phyloP scores from a whole-genome alignment of 2,888 invertebrate genomes.

The Luperina nickerlii region DNA sequence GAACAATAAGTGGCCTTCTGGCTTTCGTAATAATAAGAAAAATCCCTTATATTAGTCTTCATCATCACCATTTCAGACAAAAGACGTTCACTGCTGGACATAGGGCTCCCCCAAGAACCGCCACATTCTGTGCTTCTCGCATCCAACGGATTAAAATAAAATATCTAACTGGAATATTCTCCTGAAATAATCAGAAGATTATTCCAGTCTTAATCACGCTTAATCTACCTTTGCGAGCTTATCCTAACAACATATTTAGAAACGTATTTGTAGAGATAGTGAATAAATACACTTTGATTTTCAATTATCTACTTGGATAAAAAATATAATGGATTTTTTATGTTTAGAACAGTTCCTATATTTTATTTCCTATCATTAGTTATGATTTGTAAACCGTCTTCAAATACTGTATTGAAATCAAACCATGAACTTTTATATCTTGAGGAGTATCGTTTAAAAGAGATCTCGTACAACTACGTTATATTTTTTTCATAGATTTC shows the following conservation, averaged over 20 bases:
- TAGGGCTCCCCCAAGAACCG: not conserved
- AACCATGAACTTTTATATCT: not conserved
- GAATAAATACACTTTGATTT: not conserved
- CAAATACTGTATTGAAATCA: not conserved
- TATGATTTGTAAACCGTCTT: not conserved
- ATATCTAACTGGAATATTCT: too few relatives aligned
- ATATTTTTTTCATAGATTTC: constrained; percentile 73
- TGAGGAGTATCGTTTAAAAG: too few relatives aligned
- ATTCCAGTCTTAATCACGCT: not conserved
- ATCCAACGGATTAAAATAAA: not conserved
- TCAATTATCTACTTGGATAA: not conserved
- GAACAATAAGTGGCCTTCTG: not conserved
- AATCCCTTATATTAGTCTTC: not conserved
- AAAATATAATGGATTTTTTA: not conserved
- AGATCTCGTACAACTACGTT: not conserved
- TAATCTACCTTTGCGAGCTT: not conserved
- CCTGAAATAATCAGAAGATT: not conserved
- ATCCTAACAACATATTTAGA: not conserved
- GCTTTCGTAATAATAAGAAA: not conserved
- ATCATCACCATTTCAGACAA: not conserved
- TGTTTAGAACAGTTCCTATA: not conserved
- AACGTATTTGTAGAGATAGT: not conserved
- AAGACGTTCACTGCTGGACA: not conserved
- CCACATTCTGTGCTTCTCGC: not conserved
- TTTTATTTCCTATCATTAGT: not conserved